Percentiles rank a stretch among this genome's conserved stretches.
Evolutionary conservation across 2,888 invertebrate genomes (phyloP).

Genomic region (Bellardia pandia): DNA sequence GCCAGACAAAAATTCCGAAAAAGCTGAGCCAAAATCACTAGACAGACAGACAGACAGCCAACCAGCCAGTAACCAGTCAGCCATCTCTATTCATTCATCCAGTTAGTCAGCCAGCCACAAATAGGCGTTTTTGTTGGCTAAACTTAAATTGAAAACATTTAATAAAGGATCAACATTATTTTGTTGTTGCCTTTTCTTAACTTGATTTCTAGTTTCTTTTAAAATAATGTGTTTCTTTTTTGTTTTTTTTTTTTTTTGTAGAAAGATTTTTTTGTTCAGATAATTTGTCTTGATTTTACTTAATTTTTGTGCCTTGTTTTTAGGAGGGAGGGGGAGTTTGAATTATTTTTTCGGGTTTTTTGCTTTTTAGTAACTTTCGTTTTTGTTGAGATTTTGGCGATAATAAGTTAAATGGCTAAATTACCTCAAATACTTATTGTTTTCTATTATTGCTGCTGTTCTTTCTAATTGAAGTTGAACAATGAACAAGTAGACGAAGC

Average conservation of each 20-base stretch:
- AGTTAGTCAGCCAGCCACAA: constrained; percentile 62
- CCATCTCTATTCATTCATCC: constrained; percentile 27
- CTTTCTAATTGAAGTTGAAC: constrained; percentile 21
- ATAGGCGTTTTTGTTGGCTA: constrained; percentile 80
- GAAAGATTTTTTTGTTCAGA: constrained; percentile 53
- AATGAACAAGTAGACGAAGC: constrained; percentile 19
- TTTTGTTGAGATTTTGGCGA: constrained; percentile 48
- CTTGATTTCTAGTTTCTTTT: constrained; percentile 34
- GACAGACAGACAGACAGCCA: constrained; percentile 11
- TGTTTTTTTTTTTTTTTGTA: constrained; percentile 15
- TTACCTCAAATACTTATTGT: constrained; percentile 51
- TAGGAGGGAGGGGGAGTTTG: not conserved
- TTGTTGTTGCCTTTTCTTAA: constrained; percentile 39
- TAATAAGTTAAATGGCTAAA: constrained; percentile 66
- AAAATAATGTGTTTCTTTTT: not conserved
- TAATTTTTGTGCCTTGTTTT: constrained; percentile 16
- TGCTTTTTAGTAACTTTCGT: constrained; percentile 37
- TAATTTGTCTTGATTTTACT: constrained; percentile 47
- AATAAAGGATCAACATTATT: constrained; percentile 67
- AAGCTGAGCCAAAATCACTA: constrained; percentile 33
- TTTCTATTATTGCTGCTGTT: constrained; percentile 20
- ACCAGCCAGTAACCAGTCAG: constrained; percentile 12
- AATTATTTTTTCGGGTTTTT: constrained; percentile 35
- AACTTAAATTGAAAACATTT: constrained; percentile 84
- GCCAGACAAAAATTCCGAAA: not conserved